These are phyloP conservation scores for Neodiprion pinetum DNA, from an alignment of 1,140 invertebrate species.

Conservation along the genomic window DNA sequence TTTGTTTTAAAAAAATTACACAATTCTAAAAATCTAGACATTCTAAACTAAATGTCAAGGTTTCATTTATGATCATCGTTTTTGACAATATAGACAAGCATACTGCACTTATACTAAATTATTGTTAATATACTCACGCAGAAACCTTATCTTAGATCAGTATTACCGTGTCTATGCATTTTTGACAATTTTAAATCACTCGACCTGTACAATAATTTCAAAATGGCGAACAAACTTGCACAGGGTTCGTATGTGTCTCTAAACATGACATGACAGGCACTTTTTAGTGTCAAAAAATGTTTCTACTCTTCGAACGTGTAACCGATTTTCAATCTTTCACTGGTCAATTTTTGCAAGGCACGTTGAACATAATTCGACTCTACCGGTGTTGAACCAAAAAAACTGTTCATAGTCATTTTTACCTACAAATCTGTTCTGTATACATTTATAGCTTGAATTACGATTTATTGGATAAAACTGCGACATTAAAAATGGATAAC, in stretches of 20 bases:
- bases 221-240: neutral
- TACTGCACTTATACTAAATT: neutral
- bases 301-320: slow-evolving; percentile 38
- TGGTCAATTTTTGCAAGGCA: neutral
- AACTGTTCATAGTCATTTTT: too few relatives aligned
- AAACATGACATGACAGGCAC: slow-evolving; percentile 60
- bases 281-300: slow-evolving; percentile 59
- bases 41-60: slow-evolving; percentile 7
- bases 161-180: neutral
- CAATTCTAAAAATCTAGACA: slow-evolving; percentile 2
- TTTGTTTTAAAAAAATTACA: neutral
- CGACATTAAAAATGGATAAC: neutral
- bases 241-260: slow-evolving; percentile 40
- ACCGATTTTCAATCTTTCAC: neutral
- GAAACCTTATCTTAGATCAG: neutral
- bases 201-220: neutral
- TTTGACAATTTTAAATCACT: neutral
- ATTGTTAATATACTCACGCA: slow-evolving; percentile 5
- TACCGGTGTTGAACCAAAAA: too few relatives aligned
- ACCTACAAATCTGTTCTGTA: too few relatives aligned
- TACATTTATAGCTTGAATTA: too few relatives aligned
- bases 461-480: too few relatives aligned
- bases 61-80: slow-evolving; percentile 3
- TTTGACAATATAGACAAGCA: slow-evolving; percentile 5
- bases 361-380: neutral